A percentile compares a stretch with the other conserved stretches of the same genome.
Conservation (phyloP, 2,888 invertebrate species). For the Phyllotreta cruciferae region DNA sequence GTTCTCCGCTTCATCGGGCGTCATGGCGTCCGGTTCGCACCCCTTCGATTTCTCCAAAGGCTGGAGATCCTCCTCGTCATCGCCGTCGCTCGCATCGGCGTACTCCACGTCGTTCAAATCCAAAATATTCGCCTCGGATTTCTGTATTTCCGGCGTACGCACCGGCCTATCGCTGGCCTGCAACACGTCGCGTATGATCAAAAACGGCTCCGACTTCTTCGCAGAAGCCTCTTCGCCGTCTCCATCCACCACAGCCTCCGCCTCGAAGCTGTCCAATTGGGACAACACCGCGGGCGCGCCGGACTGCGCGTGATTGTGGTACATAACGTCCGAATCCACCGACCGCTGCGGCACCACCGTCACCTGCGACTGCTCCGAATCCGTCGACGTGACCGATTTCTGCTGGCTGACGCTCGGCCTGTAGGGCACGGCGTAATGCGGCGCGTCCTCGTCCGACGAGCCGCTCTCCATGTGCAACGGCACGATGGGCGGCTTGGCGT, state of each 20-base stretch:
- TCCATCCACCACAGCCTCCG: constrained; percentile 54
- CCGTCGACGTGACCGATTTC: constrained; percentile 56
- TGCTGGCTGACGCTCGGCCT: constrained; percentile 50
- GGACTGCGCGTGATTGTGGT: constrained; percentile 49
- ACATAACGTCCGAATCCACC: constrained; percentile 57
- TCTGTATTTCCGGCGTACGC: constrained; percentile 45
- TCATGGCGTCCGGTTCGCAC: constrained; percentile 70
- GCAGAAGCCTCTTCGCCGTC: constrained; percentile 34
- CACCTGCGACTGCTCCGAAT: constrained; percentile 55
- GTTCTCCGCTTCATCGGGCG: constrained; percentile 87
- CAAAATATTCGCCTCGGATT: constrained; percentile 64
- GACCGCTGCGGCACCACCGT: constrained; percentile 55
- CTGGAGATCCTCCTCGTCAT: constrained; percentile 53
- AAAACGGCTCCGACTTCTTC: constrained; percentile 51
- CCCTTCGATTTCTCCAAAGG: constrained; percentile 7
- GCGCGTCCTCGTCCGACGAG: constrained; percentile 25
- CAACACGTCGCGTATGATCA: constrained; percentile 50
- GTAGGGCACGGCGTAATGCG: constrained; percentile 31
- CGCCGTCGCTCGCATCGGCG: constrained; percentile 65
- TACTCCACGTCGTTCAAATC: constrained; percentile 66
- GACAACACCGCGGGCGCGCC: constrained; percentile 56
- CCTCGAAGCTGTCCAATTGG: constrained; percentile 54
- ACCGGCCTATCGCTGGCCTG: constrained; percentile 46
- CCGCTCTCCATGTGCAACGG: constrained; percentile 19
- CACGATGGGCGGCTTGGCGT: constrained; percentile 10